These are phyloP conservation scores for Pao palembangensis DNA, from an alignment of 2,113 vertebrate genomes.

Conservation along the genomic window DNA sequence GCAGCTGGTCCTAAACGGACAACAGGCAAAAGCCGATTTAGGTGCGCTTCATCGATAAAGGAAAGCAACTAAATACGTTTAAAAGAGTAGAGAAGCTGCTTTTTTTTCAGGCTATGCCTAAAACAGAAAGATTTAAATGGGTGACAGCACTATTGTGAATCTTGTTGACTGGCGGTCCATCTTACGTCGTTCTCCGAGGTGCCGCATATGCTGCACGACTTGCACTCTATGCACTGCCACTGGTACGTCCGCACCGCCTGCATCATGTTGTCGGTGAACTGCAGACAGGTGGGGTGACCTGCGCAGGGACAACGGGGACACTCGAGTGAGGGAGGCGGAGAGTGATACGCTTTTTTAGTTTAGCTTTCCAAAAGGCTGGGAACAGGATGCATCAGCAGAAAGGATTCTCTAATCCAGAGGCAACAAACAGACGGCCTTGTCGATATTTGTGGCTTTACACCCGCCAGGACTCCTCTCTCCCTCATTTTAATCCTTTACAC, in stretches of 20 bases:
- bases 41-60: background rate
- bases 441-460: no score
- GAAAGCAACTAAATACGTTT: background rate
- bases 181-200: constrained; percentile 97
- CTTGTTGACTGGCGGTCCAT: background rate
- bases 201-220: constrained; percentile 96
- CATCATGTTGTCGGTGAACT: constrained; percentile 98
- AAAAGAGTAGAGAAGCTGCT: background rate
- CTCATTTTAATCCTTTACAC: no score
- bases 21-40: background rate
- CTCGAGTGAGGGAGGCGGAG: background rate
- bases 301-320: constrained; percentile 1
- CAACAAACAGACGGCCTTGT: no score
- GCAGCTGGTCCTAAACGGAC: constrained; percentile 84
- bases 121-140: background rate
- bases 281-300: constrained; percentile 97
- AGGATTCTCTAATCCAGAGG: no score
- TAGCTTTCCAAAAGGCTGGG: no score
- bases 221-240: constrained; percentile 99
- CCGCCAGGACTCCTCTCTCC: no score
- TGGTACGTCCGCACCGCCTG: constrained; percentile 95
- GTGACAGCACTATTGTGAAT: no score
- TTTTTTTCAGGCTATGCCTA: background rate
- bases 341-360: no score
- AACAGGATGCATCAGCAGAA: no score